A percentile compares a stretch with the other conserved stretches of the same genome.
Evolutionary conservation across 2,888 invertebrate species (phyloP).

Genomic region (Eristalis pertinax): DNA sequence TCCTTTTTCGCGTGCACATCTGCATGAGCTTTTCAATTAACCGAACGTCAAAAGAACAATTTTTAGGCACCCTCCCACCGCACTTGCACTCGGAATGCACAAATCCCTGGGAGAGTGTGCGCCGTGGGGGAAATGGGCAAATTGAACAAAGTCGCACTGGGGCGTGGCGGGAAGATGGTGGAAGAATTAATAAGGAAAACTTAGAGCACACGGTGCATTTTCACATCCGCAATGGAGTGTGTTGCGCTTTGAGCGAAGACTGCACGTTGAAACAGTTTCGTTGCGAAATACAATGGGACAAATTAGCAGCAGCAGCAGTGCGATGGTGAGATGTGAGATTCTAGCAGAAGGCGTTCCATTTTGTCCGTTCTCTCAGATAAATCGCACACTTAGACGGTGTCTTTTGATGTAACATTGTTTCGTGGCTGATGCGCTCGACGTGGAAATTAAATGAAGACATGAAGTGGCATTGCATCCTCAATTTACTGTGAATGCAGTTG

Average conservation of each 20-base stretch:
- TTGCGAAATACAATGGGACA: slow-evolving; percentile 20
- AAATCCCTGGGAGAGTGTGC: slow-evolving; percentile 16
- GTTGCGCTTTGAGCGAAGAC: background rate
- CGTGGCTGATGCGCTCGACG: background rate
- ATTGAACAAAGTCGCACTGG: slow-evolving; percentile 8
- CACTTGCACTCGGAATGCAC: slow-evolving; percentile 45
- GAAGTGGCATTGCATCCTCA: background rate
- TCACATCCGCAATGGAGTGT: slow-evolving; percentile 7
- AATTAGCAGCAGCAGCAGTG: slow-evolving; percentile 15
- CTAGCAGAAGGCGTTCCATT: background rate
- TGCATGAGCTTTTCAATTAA: slow-evolving; percentile 72
- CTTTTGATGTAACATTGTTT: background rate
- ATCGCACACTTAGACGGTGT: background rate
- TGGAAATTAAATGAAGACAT: background rate
- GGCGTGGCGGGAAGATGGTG: slow-evolving; percentile 7
- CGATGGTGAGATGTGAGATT: no score
- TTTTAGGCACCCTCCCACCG: slow-evolving; percentile 30
- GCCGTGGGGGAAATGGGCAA: background rate
- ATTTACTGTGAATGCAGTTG: background rate
- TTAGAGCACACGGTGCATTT: slow-evolving; percentile 13
- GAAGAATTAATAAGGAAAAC: slow-evolving; percentile 21
- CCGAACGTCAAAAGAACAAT: slow-evolving; percentile 66
- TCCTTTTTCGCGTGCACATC: slow-evolving; percentile 40
- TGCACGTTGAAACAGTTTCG: slow-evolving; percentile 11
- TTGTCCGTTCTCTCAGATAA: background rate